These are phyloP conservation scores for Dasyornis broadbenti DNA, from an alignment of 2,113 vertebrate species.

Conservation along the genomic window DNA sequence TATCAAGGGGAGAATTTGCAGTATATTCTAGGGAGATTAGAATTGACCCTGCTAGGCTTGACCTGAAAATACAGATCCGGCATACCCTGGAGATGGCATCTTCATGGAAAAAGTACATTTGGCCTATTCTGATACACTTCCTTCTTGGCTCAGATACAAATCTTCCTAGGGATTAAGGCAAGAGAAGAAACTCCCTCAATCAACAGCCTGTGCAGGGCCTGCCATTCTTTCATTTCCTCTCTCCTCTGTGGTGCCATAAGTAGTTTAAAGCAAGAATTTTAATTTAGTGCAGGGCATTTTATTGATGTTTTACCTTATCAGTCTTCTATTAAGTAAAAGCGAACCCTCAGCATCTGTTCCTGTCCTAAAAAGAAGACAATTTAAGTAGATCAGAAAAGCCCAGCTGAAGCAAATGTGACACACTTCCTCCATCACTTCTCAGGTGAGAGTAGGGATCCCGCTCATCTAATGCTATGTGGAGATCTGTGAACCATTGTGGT, in stretches of 20 bases:
- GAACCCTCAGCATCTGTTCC: not conserved
- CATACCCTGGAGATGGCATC: not conserved
- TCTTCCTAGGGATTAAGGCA: not conserved
- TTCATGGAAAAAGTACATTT: not conserved
- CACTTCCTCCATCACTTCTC: not conserved
- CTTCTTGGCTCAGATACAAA: not conserved
- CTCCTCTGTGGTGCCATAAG: not conserved
- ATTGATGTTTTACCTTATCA: not conserved
- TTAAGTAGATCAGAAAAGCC: not conserved
- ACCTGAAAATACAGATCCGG: not conserved
- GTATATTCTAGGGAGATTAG: not conserved
- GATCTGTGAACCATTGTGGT: not conserved
- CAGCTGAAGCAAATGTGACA: not conserved
- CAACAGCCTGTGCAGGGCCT: not conserved
- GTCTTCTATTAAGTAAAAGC: not conserved
- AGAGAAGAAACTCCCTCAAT: not conserved
- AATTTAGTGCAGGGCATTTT: not conserved
- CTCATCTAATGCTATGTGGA: not conserved
- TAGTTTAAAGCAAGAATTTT: not conserved
- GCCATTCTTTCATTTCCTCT: not conserved
- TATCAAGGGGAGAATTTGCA: not conserved
- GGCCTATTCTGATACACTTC: not conserved
- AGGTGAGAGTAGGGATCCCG: not conserved
- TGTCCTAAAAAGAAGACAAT: not conserved
- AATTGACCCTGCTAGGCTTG: not conserved